These are phyloP conservation scores for Chaetodon trifasciatus DNA, from an alignment of 2,797 vertebrate species.

Conservation along the genomic window DNA sequence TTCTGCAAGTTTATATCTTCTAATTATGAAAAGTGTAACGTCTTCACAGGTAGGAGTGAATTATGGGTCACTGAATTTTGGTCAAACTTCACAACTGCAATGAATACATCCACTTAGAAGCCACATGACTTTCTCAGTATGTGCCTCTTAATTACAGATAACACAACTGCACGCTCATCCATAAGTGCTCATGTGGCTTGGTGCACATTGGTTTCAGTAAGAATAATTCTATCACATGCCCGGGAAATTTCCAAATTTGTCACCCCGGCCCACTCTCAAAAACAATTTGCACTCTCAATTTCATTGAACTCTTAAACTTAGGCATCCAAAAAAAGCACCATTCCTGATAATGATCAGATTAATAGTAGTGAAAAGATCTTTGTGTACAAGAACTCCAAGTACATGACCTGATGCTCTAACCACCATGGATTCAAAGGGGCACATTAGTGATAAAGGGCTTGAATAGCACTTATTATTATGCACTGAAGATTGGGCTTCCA, in stretches of 20 bases:
- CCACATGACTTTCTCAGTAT: not conserved
- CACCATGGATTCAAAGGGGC: slow-evolving; percentile 37
- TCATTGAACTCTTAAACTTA: slow-evolving; percentile 27
- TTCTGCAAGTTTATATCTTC: not conserved
- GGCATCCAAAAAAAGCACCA: not conserved
- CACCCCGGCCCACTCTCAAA: not conserved
- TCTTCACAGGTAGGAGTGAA: not conserved
- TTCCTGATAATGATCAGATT: slow-evolving; percentile 5
- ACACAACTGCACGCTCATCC: not conserved
- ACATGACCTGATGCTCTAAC: slow-evolving; percentile 46
- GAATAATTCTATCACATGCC: slow-evolving; percentile 14
- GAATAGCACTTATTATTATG: slow-evolving; percentile 57
- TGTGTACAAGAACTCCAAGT: slow-evolving; percentile 21
- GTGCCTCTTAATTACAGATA: slow-evolving; percentile 1
- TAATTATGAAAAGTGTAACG: not conserved
- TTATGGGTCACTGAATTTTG: not conserved
- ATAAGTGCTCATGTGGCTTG: not conserved
- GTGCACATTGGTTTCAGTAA: not conserved
- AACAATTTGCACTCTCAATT: not conserved
- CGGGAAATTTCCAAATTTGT: not conserved
- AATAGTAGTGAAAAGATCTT: slow-evolving; percentile 41
- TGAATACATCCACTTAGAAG: not conserved
- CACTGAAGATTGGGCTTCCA: slow-evolving; percentile 12
- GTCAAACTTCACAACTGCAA: not conserved
- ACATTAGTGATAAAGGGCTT: slow-evolving; percentile 40